phyloP scores from a whole-genome alignment of 37 sponge, comb jelly and placozoan species.

The Agelas oroides region DNA sequence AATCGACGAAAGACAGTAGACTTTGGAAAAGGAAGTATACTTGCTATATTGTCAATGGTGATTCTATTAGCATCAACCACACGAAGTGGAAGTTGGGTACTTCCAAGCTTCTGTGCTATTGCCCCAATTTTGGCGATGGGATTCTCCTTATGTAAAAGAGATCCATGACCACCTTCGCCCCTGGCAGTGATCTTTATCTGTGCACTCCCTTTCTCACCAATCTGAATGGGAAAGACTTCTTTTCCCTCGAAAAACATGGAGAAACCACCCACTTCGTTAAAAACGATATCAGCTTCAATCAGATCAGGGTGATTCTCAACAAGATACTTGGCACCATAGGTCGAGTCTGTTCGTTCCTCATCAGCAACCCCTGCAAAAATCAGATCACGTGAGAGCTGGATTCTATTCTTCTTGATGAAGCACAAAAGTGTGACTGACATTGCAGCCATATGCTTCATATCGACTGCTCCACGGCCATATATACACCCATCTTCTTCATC shows the following conservation, averaged over 20 bases:
- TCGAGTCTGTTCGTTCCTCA: conserved; percentile 70
- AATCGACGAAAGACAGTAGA: conserved; percentile 44
- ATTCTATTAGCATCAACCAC: conserved; percentile 41
- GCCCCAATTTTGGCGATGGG: conserved; percentile 71
- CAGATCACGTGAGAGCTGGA: conserved; percentile 73
- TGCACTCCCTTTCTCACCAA: conserved; percentile 78
- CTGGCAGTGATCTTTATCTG: conserved; percentile 61
- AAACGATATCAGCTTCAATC: conserved; percentile 77
- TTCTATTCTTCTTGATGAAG: conserved; percentile 60
- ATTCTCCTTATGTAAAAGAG: conserved; percentile 64
- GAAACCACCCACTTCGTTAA: conserved; percentile 86
- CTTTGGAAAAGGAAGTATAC: conserved; percentile 50
- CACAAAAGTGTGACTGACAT: conserved; percentile 68
- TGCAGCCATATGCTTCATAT: conserved; percentile 93
- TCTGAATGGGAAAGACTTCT: conserved; percentile 66
- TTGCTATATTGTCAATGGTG: conserved; percentile 57
- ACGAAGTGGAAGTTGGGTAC: conserved; percentile 56
- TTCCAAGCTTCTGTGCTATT: conserved; percentile 52
- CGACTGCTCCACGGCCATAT: conserved; percentile 85
- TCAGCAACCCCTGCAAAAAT: conserved; percentile 86
- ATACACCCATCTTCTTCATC: conserved; percentile 90
- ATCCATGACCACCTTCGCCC: conserved; percentile 81
- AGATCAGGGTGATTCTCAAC: conserved; percentile 75
- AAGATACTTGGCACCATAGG: conserved; percentile 74
- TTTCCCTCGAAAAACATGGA: conserved; percentile 42